phyloP scores from a whole-genome alignment of 1,140 invertebrate genomes.

The Pachypsylla venusta region DNA sequence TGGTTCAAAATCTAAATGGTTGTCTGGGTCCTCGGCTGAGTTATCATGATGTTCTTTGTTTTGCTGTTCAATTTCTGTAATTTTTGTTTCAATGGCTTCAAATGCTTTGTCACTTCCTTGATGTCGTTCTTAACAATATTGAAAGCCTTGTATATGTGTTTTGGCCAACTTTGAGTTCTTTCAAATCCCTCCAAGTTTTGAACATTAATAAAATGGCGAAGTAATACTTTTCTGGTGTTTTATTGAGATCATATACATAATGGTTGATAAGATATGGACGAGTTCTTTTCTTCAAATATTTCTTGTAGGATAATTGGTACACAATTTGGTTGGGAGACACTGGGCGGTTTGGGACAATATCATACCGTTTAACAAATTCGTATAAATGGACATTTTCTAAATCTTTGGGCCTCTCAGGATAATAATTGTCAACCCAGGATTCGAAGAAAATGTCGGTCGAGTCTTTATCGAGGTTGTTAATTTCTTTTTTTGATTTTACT shows the following conservation, averaged over 20 bases:
- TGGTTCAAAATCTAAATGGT: conserved; percentile 17
- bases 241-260: conserved; percentile 9
- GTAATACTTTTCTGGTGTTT: conserved; percentile 13
- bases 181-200: conserved; percentile 13
- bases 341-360: conserved; percentile 1
- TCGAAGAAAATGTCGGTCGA: conserved; percentile 24
- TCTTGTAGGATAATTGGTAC: conserved; percentile 13
- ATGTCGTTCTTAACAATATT: background rate
- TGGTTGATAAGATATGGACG: conserved; percentile 12
- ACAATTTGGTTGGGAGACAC: background rate
- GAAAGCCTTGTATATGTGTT: conserved; percentile 10
- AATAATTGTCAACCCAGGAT: conserved; percentile 22
- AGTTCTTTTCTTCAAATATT: conserved; percentile 18
- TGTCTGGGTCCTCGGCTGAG: background rate
- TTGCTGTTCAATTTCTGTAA: conserved; percentile 14
- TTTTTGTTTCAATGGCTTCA: conserved; percentile 11
- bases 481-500: conserved; percentile 20
- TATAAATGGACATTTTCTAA: conserved; percentile 21
- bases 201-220: conserved; percentile 15
- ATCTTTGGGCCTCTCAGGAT: conserved; percentile 22
- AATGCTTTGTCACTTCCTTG: conserved; percentile 16
- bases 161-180: background rate
- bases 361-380: conserved; percentile 18
- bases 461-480: conserved; percentile 20
- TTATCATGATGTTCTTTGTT: conserved; percentile 3